Percentiles rank a stretch among this genome's conserved stretches.
These are phyloP conservation scores for Tinamus major DNA, from an alignment of 2,797 vertebrate species.

Conservation along the genomic window DNA sequence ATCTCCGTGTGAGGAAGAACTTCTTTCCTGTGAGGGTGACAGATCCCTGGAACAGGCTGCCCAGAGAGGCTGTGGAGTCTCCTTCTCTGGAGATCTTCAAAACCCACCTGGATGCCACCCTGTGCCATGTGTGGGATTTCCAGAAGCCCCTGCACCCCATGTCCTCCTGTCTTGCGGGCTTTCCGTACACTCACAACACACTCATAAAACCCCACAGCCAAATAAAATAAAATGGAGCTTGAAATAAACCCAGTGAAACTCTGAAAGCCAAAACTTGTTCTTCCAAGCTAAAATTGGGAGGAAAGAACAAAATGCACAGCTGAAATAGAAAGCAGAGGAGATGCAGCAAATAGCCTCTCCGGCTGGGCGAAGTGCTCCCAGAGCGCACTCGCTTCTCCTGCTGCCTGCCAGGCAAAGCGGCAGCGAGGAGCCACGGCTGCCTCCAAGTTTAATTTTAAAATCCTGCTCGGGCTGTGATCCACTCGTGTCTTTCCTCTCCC, in stretches of 20 bases:
- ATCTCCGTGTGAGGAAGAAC: too few species aligned
- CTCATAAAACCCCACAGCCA: background rate
- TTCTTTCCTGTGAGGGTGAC: too few species aligned
- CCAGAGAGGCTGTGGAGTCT: too few species aligned
- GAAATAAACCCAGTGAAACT: slow-evolving; percentile 2
- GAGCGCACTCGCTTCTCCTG: background rate
- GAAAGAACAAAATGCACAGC: background rate
- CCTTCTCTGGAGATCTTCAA: too few species aligned
- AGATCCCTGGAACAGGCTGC: too few species aligned
- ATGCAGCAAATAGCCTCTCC: background rate
- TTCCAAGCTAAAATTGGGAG: background rate
- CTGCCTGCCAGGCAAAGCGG: background rate
- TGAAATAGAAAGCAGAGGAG: background rate
- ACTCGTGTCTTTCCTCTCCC: background rate
- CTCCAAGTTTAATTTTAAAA: background rate
- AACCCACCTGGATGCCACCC: too few species aligned
- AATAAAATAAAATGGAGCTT: background rate
- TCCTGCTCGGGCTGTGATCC: background rate
- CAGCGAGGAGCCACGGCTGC: background rate
- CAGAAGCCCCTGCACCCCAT: background rate
- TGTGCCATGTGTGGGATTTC: background rate
- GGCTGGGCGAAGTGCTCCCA: background rate
- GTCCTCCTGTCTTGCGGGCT: background rate
- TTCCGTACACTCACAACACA: background rate
- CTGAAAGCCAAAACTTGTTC: slow-evolving; percentile 6